phyloP scores from a whole-genome alignment of 2,113 vertebrate species.

The Arenaria interpres region DNA sequence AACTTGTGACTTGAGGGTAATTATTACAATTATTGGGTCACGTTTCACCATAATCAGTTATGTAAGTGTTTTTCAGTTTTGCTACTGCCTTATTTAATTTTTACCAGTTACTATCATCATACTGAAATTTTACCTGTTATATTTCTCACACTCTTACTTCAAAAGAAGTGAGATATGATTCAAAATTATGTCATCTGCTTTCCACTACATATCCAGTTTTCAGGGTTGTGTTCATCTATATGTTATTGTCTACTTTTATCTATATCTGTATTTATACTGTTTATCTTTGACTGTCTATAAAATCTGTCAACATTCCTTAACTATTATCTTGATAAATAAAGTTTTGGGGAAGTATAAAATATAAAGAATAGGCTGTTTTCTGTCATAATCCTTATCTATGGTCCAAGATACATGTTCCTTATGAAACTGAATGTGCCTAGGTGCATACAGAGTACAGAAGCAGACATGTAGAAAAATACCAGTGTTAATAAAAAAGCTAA shows the following conservation, averaged over 20 bases:
- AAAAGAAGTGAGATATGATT: neutral
- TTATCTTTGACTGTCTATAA: neutral
- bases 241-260: neutral
- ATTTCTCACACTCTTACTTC: neutral
- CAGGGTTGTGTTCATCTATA: neutral
- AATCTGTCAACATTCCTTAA: neutral
- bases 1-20: neutral
- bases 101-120: neutral
- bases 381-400: neutral
- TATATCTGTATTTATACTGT: neutral
- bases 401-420: neutral
- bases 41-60: neutral
- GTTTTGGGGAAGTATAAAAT: neutral
- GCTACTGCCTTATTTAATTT: neutral
- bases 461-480: neutral
- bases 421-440: neutral
- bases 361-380: neutral
- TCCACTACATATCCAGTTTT: neutral
- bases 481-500: neutral
- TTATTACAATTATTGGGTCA: neutral
- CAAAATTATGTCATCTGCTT: neutral
- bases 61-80: neutral
- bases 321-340: neutral
- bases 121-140: neutral
- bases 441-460: neutral